Percentiles rank a stretch among this genome's conserved stretches.
Conservation (phyloP, 2,888 invertebrate species). For the Scaptomyza cyrtandrae region DNA sequence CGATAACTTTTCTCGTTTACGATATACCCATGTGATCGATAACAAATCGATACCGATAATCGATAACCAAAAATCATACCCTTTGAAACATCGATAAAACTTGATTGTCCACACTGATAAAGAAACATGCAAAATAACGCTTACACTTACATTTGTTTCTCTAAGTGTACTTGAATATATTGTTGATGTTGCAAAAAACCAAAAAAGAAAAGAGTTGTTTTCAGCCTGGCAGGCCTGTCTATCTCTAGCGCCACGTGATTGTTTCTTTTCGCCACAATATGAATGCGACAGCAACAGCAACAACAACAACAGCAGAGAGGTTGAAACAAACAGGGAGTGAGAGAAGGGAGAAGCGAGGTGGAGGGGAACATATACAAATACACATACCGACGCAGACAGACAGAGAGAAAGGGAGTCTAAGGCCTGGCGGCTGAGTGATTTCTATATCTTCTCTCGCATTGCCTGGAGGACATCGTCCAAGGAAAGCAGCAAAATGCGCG, state of each 20-base stretch:
- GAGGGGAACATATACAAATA: too few relatives aligned
- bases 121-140: too few relatives aligned
- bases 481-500: conserved; percentile 45
- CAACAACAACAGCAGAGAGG: background rate
- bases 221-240: conserved; percentile 76
- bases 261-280: conserved; percentile 62
- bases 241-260: conserved; percentile 75
- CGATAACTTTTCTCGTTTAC: too few relatives aligned
- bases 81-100: too few relatives aligned
- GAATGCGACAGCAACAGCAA: conserved; percentile 19
- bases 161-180: conserved; percentile 49
- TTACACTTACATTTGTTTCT: background rate
- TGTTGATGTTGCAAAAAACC: conserved; percentile 70
- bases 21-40: too few relatives aligned
- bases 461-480: conserved; percentile 37
- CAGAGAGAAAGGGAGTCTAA: conserved; percentile 3
- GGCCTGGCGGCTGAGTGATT: conserved; percentile 60
- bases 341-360: too few relatives aligned
- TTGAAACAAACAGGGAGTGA: too few relatives aligned
- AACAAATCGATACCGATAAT: too few relatives aligned
- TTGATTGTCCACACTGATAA: too few relatives aligned
- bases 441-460: conserved; percentile 26
- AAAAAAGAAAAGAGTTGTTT: conserved; percentile 65
- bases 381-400: background rate
- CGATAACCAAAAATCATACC: too few relatives aligned